These are phyloP conservation scores for Metopia argyrocephala DNA, from an alignment of 2,888 invertebrate genomes.

Conservation along the genomic window DNA sequence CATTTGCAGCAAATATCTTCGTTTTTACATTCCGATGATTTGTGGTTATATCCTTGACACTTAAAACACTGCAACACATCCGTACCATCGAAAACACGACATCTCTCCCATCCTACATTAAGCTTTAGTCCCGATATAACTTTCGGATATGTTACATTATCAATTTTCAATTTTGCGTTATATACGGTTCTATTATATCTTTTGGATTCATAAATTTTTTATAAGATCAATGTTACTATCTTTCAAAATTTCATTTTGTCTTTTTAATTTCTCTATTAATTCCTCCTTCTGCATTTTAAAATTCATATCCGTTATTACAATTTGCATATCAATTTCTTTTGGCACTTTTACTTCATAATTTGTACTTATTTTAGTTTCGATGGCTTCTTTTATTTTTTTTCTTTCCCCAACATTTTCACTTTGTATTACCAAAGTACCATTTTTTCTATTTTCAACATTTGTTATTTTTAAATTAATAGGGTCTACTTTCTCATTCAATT, in stretches of 20 bases:
- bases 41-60: constrained; percentile 7
- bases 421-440: too few species aligned
- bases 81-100: not conserved
- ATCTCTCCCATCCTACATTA: too few species aligned
- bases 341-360: not conserved
- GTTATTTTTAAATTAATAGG: too few species aligned
- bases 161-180: too few species aligned
- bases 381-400: not conserved
- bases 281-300: not conserved
- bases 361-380: not conserved
- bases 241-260: not conserved
- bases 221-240: too few species aligned
- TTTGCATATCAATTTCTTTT: not conserved
- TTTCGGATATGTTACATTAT: too few species aligned
- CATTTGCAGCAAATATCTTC: constrained; percentile 9
- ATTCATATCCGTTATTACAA: not conserved
- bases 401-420: not conserved
- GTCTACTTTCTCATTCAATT: too few species aligned
- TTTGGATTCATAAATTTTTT: too few species aligned
- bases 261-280: constrained; percentile 1
- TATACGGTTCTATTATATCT: too few species aligned
- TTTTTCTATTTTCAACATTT: too few species aligned
- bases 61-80: constrained; percentile 1
- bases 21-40: constrained; percentile 1
- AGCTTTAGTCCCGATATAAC: too few species aligned